Evolutionary conservation across 2,888 invertebrate species (phyloP).

Genomic region (Xestia rhomboidea): DNA sequence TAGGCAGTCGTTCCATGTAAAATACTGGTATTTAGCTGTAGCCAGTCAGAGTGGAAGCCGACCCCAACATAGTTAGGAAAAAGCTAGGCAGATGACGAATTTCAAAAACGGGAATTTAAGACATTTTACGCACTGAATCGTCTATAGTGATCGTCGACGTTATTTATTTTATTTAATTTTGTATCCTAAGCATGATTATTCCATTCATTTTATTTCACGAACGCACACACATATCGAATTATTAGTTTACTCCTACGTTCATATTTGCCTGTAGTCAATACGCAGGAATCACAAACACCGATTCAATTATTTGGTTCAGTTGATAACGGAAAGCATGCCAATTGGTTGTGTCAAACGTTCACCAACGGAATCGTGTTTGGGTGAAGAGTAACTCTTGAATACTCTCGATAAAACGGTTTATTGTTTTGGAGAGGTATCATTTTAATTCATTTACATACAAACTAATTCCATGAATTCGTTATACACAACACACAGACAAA

Average conservation of each 20-base stretch:
- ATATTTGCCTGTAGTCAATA: conserved; percentile 27
- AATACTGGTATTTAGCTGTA: no score
- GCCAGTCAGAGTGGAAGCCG: no score
- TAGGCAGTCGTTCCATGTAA: no score
- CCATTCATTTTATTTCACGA: conserved; percentile 10
- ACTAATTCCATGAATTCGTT: background rate
- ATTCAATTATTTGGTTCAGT: conserved; percentile 50
- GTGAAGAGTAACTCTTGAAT: background rate
- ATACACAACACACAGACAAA: no score
- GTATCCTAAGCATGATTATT: background rate
- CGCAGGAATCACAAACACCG: conserved; percentile 37
- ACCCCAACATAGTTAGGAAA: no score
- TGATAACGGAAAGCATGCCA: conserved; percentile 23
- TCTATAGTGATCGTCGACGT: background rate
- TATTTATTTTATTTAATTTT: no score
- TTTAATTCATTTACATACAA: background rate
- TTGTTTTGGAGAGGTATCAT: background rate
- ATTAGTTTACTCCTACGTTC: conserved; percentile 23
- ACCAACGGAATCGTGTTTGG: background rate
- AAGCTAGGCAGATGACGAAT: no score
- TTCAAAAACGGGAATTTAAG: no score
- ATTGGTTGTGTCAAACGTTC: conserved; percentile 21
- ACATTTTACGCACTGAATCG: no score
- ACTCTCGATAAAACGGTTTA: background rate
- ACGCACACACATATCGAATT: conserved; percentile 9